Conservation (phyloP, 2,113 vertebrate species). For the Campylorhamphus procurvoides region DNA sequence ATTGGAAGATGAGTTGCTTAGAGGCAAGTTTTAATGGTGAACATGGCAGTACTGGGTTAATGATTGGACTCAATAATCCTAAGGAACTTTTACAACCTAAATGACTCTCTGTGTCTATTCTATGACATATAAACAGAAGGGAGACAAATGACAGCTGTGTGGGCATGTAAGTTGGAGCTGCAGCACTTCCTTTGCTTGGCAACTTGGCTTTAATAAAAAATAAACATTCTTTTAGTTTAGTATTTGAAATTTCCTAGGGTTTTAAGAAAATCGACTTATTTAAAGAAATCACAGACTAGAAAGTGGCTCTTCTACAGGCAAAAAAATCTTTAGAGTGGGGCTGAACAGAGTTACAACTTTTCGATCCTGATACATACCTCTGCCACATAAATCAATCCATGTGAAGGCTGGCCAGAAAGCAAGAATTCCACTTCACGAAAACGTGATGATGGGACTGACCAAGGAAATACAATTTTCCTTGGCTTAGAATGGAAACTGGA, state of each 20-base stretch:
- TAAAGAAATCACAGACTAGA: neutral
- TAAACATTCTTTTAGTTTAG: neutral
- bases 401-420: neutral
- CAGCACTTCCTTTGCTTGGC: neutral
- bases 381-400: neutral
- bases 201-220: neutral
- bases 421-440: neutral
- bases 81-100: neutral
- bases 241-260: neutral
- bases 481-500: neutral
- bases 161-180: neutral
- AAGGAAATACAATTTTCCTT: neutral
- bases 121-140: neutral
- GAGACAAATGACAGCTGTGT: neutral
- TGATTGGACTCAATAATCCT: neutral
- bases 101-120: neutral
- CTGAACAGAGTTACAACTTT: neutral
- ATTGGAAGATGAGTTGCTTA: neutral
- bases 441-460: neutral
- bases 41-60: neutral
- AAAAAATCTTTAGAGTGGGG: neutral
- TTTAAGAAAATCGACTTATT: neutral
- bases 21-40: neutral
- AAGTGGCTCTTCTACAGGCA: neutral
- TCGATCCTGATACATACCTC: neutral